Conservation (phyloP, 2,888 invertebrate species). For the Griposia aprilina region DNA sequence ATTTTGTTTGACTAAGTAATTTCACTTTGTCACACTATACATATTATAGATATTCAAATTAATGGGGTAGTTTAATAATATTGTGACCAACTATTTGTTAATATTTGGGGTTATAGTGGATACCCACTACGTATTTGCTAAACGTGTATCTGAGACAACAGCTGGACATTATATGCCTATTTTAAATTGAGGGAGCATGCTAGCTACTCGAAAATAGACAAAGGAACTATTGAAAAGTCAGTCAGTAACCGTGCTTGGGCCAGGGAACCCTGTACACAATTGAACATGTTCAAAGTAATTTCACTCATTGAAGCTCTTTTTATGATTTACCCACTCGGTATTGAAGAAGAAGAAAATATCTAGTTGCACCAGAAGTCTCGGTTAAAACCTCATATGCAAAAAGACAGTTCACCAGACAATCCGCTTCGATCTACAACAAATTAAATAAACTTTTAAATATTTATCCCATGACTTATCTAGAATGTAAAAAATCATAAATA, state of each 20-base stretch:
- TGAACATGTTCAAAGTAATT: too few species aligned
- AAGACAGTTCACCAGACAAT: too few species aligned
- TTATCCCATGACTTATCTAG: too few species aligned
- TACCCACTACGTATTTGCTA: neutral
- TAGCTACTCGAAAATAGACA: neutral
- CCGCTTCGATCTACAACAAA: too few species aligned
- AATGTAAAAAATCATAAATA: too few species aligned
- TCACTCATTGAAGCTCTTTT: neutral
- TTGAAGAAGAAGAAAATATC: too few species aligned
- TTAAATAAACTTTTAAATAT: too few species aligned
- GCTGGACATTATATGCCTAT: neutral
- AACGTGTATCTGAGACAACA: neutral
- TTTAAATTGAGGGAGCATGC: neutral
- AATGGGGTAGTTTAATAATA: neutral
- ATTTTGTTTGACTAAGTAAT: conserved; percentile 34
- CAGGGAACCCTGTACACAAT: neutral
- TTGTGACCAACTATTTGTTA: neutral
- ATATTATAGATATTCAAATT: neutral
- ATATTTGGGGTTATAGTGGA: neutral
- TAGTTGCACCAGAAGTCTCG: too few species aligned
- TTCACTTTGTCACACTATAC: conserved; percentile 19
- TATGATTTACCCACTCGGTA: neutral
- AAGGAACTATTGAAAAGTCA: neutral
- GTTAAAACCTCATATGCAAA: too few species aligned
- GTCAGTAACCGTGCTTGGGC: neutral